Evolutionary conservation across 1,140 invertebrate genomes (phyloP).

Genomic region (Drosophila navojoa): DNA sequence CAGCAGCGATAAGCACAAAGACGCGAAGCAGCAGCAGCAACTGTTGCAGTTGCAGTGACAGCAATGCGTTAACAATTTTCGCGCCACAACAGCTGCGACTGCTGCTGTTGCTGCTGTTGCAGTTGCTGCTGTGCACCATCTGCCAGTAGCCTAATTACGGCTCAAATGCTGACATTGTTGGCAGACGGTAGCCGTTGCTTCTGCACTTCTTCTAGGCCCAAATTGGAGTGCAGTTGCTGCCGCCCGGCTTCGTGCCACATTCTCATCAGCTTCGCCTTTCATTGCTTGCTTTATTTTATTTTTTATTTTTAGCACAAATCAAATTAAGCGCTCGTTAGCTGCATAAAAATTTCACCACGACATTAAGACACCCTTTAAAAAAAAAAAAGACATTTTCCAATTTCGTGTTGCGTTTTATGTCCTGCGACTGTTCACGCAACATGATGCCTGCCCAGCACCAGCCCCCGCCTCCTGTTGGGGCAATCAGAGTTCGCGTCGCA

Average conservation of each 20-base stretch:
- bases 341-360: conserved; percentile 68
- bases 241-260: conserved; percentile 53
- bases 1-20: conserved; percentile 59
- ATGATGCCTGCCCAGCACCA: conserved; percentile 2
- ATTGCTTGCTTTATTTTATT: background rate
- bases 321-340: conserved; percentile 72
- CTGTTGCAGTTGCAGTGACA: conserved; percentile 57
- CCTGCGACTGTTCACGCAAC: conserved; percentile 6
- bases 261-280: conserved; percentile 49
- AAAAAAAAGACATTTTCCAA: conserved; percentile 2
- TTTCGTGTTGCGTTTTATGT: conserved; percentile 29
- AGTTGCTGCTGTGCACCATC: conserved; percentile 23
- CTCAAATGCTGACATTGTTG: conserved; percentile 70
- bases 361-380: conserved; percentile 57
- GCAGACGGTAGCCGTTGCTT: conserved; percentile 57
- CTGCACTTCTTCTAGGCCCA: conserved; percentile 42
- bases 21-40: conserved; percentile 33
- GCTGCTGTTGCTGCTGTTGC: background rate
- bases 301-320: conserved; percentile 57
- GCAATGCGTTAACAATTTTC: conserved; percentile 82
- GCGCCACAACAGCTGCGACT: conserved; percentile 61
- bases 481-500: conserved; percentile 68
- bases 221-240: conserved; percentile 27
- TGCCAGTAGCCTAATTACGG: conserved; percentile 77
- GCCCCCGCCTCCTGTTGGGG: conserved; percentile 1